Percentiles rank a stretch among this genome's conserved stretches.
Evolutionary conservation across 53 echinoderm and acorn worm species (phyloP).

Genomic region (Antedon mediterranea): DNA sequence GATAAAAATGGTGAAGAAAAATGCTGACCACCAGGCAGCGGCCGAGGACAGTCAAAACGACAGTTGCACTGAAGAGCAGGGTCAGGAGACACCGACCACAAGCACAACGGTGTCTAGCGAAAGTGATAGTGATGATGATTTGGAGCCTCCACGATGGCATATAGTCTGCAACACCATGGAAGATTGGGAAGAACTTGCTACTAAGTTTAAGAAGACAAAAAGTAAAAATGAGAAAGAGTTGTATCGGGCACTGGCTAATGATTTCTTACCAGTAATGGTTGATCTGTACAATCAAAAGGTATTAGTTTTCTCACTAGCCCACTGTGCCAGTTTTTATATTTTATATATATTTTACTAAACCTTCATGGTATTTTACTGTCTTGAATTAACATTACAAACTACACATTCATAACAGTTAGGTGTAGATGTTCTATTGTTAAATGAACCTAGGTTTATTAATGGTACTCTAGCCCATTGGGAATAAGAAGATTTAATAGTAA

Average conservation of each 20-base stretch:
- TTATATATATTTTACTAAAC: neutral
- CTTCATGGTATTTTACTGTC: too few species aligned
- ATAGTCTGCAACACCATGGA: constrained; percentile 52
- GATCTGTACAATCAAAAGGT: constrained; percentile 82
- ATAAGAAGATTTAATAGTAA: too few species aligned
- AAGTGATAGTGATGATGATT: constrained; percentile 38
- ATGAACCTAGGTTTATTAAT: too few species aligned
- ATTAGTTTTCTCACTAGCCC: neutral
- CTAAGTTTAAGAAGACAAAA: constrained; percentile 67
- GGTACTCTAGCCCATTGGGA: too few species aligned
- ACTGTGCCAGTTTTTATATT: too few species aligned
- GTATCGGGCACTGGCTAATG: constrained; percentile 55
- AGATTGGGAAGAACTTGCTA: constrained; percentile 51
- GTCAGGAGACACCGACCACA: constrained; percentile 7
- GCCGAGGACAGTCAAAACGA: neutral
- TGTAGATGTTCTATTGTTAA: too few species aligned
- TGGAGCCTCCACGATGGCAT: constrained; percentile 40
- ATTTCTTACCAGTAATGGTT: constrained; percentile 76
- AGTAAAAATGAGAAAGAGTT: constrained; percentile 58
- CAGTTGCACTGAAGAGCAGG: constrained; percentile 23
- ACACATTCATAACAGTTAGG: neutral
- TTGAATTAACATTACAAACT: too few species aligned
- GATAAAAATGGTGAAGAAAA: constrained; percentile 19
- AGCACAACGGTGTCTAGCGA: constrained; percentile 32
- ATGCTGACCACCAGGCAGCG: neutral